Conservation (phyloP, 2,113 vertebrate species). For the Eira barbara region DNA sequence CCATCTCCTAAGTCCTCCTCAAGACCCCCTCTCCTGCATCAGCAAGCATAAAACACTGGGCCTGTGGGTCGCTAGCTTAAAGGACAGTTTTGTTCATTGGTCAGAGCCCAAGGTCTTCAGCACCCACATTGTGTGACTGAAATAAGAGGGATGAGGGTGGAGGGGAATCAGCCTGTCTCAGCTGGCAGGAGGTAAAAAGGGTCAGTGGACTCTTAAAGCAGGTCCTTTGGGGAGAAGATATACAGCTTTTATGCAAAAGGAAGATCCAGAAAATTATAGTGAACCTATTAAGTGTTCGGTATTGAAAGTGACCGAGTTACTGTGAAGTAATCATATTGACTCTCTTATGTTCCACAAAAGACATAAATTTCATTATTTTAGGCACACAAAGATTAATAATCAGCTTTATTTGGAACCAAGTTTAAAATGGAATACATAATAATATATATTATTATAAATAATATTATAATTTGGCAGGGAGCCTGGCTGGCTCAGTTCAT, state of each 20-base stretch:
- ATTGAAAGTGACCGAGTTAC: background rate
- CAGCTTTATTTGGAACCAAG: background rate
- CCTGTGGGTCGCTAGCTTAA: constrained; percentile 57
- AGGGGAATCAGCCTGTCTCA: background rate
- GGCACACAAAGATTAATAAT: background rate
- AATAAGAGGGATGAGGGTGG: background rate
- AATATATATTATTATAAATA: background rate
- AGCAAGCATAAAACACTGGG: background rate
- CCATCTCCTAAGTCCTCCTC: background rate
- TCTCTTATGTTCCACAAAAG: background rate
- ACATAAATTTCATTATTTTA: background rate
- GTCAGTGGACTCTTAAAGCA: background rate
- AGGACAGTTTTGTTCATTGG: constrained; percentile 72
- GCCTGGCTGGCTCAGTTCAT: background rate
- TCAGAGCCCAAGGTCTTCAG: background rate
- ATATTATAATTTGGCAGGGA: background rate
- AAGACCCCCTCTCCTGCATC: background rate
- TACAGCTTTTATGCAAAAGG: background rate
- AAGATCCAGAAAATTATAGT: constrained; percentile 20
- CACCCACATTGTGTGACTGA: constrained; percentile 47
- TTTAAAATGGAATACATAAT: background rate
- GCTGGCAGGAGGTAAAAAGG: background rate
- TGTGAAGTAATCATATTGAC: background rate
- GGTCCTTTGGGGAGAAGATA: background rate
- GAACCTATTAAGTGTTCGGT: background rate